These are phyloP conservation scores for Enteromius unitaeniatus DNA, from an alignment of 2,797 vertebrate genomes.

Conservation along the genomic window DNA sequence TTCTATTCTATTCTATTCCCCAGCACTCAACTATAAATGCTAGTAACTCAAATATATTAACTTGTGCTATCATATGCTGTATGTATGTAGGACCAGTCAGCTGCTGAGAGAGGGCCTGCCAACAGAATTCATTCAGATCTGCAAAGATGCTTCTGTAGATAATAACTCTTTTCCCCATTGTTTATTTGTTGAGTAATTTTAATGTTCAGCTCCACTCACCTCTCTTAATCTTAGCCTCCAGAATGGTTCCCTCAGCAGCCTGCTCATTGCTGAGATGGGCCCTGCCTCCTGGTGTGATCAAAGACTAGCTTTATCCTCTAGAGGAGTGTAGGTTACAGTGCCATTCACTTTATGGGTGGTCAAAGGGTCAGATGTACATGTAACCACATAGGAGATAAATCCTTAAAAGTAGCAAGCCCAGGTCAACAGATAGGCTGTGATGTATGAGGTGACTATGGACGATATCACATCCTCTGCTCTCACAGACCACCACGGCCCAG, in stretches of 20 bases:
- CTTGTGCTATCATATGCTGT: neutral
- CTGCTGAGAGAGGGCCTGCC: neutral
- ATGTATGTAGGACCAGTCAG: neutral
- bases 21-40: neutral
- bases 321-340: slow-evolving; percentile 51
- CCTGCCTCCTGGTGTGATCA: slow-evolving; percentile 38
- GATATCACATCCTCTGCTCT: slow-evolving; percentile 29
- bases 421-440: slow-evolving; percentile 54
- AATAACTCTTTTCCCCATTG: slow-evolving; percentile 10
- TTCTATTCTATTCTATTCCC: too few species aligned
- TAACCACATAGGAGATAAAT: slow-evolving; percentile 54
- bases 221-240: slow-evolving; percentile 20
- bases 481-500: slow-evolving; percentile 30
- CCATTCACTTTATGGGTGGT: slow-evolving; percentile 49
- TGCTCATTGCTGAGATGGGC: slow-evolving; percentile 22
- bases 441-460: slow-evolving; percentile 47
- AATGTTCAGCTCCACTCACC: slow-evolving; percentile 40
- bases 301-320: slow-evolving; percentile 35
- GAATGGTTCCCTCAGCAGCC: slow-evolving; percentile 29
- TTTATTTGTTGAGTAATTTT: slow-evolving; percentile 57
- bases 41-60: neutral
- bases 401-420: slow-evolving; percentile 15
- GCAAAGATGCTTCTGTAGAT: neutral
- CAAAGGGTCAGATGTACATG: slow-evolving; percentile 48
- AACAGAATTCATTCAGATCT: neutral